These are phyloP conservation scores for Pedetes capensis DNA, from an alignment of 2,113 vertebrate species.

Conservation along the genomic window DNA sequence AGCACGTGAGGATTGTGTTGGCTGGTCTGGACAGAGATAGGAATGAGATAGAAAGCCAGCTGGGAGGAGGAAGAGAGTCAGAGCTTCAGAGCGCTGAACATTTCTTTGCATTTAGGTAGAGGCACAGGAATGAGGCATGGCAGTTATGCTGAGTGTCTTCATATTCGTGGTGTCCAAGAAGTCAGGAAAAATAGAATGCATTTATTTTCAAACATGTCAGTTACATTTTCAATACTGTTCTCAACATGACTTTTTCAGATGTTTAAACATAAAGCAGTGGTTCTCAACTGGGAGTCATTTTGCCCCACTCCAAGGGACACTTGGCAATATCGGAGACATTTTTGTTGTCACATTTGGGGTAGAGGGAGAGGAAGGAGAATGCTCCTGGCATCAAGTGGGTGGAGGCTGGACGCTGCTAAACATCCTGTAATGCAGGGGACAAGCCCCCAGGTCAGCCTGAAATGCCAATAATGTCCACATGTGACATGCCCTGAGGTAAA, in stretches of 20 bases:
- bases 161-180: neutral
- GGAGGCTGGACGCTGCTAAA: neutral
- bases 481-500: neutral
- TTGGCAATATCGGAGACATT: neutral
- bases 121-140: neutral
- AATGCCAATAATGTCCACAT: no score
- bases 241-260: neutral
- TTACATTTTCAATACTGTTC: neutral
- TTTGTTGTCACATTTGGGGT: neutral
- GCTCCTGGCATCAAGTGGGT: neutral
- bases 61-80: fast-evolving
- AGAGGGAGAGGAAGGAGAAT: neutral
- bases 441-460: neutral
- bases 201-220: neutral
- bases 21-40: neutral
- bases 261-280: neutral
- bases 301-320: no score
- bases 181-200: neutral
- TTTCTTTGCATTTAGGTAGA: neutral
- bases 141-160: neutral
- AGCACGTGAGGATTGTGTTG: neutral
- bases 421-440: fast-evolving
- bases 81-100: neutral
- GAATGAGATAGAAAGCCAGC: neutral
- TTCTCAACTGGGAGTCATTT: neutral